Conservation (phyloP, 2,888 invertebrate genomes). For the Metallyticus violacea region DNA sequence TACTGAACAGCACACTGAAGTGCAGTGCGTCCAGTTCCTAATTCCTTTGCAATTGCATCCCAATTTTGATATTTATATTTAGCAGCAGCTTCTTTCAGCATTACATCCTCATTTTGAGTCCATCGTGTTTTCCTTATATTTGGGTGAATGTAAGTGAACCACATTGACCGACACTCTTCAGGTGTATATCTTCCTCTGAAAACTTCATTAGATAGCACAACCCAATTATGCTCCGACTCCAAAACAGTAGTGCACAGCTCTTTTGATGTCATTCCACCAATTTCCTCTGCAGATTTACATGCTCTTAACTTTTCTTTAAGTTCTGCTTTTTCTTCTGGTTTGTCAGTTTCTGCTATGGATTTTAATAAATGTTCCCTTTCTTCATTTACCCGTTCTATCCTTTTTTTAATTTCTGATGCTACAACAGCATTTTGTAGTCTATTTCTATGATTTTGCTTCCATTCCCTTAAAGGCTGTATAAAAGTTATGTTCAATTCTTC, state of each 20-base stretch:
- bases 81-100: neutral
- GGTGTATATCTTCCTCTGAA: neutral
- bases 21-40: conserved; percentile 53
- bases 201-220: neutral
- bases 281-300: neutral
- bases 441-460: neutral
- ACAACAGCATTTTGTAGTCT: neutral
- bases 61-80: neutral
- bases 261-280: neutral
- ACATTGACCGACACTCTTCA: neutral
- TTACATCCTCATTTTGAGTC: neutral
- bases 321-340: neutral
- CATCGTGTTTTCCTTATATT: neutral
- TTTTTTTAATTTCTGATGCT: neutral
- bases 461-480: neutral
- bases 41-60: conserved; percentile 40
- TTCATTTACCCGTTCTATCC: neutral
- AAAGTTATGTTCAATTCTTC: neutral
- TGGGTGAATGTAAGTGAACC: neutral
- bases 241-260: neutral
- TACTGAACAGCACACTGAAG: conserved; percentile 52
- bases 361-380: neutral
- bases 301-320: neutral
- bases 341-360: neutral
- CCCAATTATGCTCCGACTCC: neutral